A percentile compares a stretch with the other conserved stretches of the same genome.
These are phyloP conservation scores for Amphipyra berbera DNA, from an alignment of 2,888 invertebrate genomes.

Conservation along the genomic window DNA sequence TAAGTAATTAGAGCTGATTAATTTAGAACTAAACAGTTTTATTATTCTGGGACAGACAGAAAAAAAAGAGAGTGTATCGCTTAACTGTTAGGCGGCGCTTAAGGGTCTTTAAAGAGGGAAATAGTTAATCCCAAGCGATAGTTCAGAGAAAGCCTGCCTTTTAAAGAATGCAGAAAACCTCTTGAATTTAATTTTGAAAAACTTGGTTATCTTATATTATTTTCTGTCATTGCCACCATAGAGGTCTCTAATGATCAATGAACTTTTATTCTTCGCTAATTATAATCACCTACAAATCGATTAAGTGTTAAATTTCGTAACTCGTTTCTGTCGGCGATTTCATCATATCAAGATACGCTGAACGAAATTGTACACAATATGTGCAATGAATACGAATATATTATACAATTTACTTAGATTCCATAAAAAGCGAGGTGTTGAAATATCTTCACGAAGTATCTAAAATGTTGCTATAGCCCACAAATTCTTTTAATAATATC, in stretches of 20 bases:
- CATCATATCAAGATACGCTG: slow-evolving; percentile 20
- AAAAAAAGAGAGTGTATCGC: slow-evolving; percentile 29
- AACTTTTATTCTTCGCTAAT: no score
- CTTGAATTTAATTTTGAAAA: background rate
- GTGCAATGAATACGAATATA: slow-evolving; percentile 14
- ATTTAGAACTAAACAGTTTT: slow-evolving; percentile 13
- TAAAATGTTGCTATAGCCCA: slow-evolving; percentile 38
- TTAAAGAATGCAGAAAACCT: slow-evolving; percentile 10
- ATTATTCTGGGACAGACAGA: slow-evolving; percentile 12
- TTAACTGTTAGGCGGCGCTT: slow-evolving; percentile 29
- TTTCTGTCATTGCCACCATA: background rate
- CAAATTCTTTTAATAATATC: slow-evolving; percentile 49
- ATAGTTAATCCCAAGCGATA: slow-evolving; percentile 21
- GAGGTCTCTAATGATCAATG: no score
- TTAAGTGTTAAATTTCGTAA: background rate
- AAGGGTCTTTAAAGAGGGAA: slow-evolving; percentile 3
- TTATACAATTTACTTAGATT: slow-evolving; percentile 26
- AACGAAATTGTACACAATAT: slow-evolving; percentile 14
- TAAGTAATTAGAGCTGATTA: background rate
- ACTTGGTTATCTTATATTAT: background rate
- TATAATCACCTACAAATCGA: no score
- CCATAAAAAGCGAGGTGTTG: slow-evolving; percentile 29
- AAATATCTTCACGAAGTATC: slow-evolving; percentile 41
- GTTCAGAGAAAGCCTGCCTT: slow-evolving; percentile 14
- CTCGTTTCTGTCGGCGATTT: slow-evolving; percentile 1